Evolutionary conservation across 2,888 invertebrate genomes (phyloP), one percentile per base, ranked within the genome.

Genomic region (Brachyopa scutellaris): DNA sequence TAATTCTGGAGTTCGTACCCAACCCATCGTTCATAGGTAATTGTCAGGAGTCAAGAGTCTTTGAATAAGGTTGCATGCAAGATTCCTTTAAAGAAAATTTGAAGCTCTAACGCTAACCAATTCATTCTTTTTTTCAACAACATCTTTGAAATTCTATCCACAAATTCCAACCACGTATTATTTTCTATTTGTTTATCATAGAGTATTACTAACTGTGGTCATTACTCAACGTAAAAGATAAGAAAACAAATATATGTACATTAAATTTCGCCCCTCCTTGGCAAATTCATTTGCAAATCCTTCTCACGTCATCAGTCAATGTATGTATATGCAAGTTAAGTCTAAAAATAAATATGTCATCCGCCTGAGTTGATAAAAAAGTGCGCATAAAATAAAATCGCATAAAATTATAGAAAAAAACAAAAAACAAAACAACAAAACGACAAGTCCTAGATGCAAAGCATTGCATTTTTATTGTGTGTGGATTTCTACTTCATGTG

Each of bases 301-400:
- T 26, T 13, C 38, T 57, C 59, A 59, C 69, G 57, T 57, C 69
- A 69, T 49, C 57, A 49, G 17, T 23, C n/a, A 29, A 21, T 57
- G 40, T 17, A 47, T 23, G 23, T 17, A 47, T 23, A 15, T 19
- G 17, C 57, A 57, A 47, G 21, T 59, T 45, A 26, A 69, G 33
- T 69, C 57, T 49, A 47, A 69, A 69, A 69, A 69, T 69, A 69
- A 59, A 59, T 69, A 69, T 69, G 69, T 66, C 66, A 66, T 55
- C 53, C 45, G 66, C 53, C 13, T 51, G 51, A 2, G 17, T 42
- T 19, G 42, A 7, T 5, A 0, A 26, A 49, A 26, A 64, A 19
- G 4, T 51, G 13, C 11, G 17, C 19, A 11, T 1, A 64, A 51
- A 23, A 51, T n/a, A 38, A 49, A 31, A 36, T 13, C 26, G 36